Base-by-base conservation (phyloP, 35 echinoderm and acorn worm species). In the Apostichopus californicus region DNA sequence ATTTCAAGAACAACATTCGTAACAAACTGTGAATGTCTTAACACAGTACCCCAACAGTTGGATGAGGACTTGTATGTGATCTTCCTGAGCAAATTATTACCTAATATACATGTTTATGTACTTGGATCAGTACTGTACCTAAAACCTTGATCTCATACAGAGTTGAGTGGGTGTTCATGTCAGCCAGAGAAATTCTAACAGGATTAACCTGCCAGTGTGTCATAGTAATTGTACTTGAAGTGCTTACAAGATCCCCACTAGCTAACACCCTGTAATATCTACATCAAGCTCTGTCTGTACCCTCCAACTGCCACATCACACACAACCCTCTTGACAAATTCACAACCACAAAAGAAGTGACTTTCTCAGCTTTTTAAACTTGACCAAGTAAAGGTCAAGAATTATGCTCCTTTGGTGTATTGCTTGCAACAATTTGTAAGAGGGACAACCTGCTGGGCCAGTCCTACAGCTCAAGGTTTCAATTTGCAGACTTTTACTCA, bases 341-440 rank as follows among this genome's bases (percentile, higher is more conserved):
- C 81, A 85, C 71, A 22, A 75, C 71, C 71, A 75, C 71, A 75
- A 75, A n/a, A 75, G 71, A 18, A 75, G 71, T n/a, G 56, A 85
- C 55, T 85, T 85, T 85, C 14, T 57, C 17, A n/a, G 57, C 81
- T 85, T 85, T 83, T 85, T 9, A 85, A 75, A 85, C 81, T 85
- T 85, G 81, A 85, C 81, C 81, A 85, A 23, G 34, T 21, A 85
- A 85, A 85, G 81, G 81, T 85, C 81, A 85, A 9, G 55, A 60
- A 55, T 58, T 85, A 59, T 17, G 15, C 34, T 1, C 3, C 17
- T 75, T 75, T 75, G 71, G 57, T n/a, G 55, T 6, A 58, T 58
- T 85, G 81, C 81, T 85, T 85, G 81, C 81, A 85, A 85, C 81
- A 85, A 85, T 85, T 85, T 85, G 81, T 85, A 58, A n/a, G 81